Percentiles rank a stretch among this genome's conserved stretches.
phyloP scores from a whole-genome alignment of 2,113 vertebrate species.

The Panthera tigris region DNA sequence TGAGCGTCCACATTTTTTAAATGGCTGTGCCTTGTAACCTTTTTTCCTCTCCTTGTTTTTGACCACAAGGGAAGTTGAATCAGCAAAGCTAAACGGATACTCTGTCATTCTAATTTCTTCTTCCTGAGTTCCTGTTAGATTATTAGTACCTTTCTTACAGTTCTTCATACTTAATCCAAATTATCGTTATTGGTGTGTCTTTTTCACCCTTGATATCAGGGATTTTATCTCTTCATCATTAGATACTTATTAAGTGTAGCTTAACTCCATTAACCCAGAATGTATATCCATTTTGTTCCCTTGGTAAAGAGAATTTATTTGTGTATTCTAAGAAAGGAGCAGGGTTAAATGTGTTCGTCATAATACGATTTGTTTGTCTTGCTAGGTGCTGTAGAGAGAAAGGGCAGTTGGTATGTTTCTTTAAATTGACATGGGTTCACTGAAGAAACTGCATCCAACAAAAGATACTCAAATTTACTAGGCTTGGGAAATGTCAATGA shows the following conservation, averaged over 20 bases:
- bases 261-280: neutral
- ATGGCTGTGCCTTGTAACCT: neutral
- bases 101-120: neutral
- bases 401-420: neutral
- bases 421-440: neutral
- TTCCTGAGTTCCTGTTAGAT: neutral
- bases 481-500: neutral
- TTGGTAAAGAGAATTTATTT: neutral
- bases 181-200: neutral
- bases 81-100: neutral
- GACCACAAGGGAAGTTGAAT: neutral
- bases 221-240: constrained; percentile 9
- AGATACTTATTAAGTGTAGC: neutral
- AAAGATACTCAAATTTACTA: neutral
- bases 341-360: neutral
- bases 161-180: neutral
- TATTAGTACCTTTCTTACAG: neutral
- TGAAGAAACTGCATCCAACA: neutral
- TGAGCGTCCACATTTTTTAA: neutral
- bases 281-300: neutral
- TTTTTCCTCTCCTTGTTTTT: neutral
- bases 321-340: neutral
- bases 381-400: neutral
- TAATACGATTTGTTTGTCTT: neutral
- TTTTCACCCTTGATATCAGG: neutral